Evolutionary conservation across 64 coral and sea anemone genomes (phyloP).

Genomic region (Cladopsammia gracilis): DNA sequence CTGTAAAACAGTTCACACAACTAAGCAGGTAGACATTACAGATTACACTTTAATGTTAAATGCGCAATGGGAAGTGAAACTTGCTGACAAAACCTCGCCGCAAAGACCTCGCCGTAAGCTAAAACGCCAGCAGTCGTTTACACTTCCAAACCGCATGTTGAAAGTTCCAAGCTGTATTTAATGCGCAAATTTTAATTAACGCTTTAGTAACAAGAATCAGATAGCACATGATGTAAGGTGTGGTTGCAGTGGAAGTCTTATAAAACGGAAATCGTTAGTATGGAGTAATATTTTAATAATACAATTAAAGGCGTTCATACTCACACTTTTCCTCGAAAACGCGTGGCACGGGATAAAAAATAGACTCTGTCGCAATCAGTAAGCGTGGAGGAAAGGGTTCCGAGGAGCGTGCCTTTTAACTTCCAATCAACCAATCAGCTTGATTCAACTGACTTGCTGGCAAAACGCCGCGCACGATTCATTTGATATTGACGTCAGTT

Average conservation of each 20-base stretch:
- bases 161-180: not conserved
- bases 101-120: not conserved
- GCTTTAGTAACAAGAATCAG: not conserved
- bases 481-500: not conserved
- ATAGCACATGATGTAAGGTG: not conserved
- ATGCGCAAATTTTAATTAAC: not conserved
- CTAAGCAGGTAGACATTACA: not conserved
- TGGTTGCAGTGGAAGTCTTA: not conserved
- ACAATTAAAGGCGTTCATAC: not conserved
- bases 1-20: not conserved
- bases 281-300: not conserved
- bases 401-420: conserved; percentile 15
- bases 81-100: not conserved
- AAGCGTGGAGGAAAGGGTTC: not conserved
- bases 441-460: not conserved
- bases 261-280: conserved; percentile 25
- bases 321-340: conserved; percentile 13
- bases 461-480: not conserved
- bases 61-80: too few species aligned
- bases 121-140: not conserved
- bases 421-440: conserved; percentile 5
- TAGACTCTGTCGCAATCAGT: not conserved
- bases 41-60: not conserved
- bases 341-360: not conserved
- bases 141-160: not conserved